Evolutionary conservation across 2,113 vertebrate genomes (phyloP), one percentile per base, ranked within the genome.

Genomic region (Loxodonta africana): DNA sequence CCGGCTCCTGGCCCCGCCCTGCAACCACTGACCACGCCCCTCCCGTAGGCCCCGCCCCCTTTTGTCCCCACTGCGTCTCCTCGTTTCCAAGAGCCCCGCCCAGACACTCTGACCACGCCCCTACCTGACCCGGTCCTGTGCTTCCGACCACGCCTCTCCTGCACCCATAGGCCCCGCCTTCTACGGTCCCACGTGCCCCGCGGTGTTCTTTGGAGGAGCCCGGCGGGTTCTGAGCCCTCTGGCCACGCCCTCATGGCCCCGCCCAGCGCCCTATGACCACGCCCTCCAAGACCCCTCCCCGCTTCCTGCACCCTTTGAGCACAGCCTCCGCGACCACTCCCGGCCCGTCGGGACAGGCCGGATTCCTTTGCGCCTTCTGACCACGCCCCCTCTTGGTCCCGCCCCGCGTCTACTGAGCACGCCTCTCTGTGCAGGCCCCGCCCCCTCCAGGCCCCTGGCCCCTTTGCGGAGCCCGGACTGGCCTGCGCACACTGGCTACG

Each of bases 401-500:
- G 51, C 51, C 51, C 51, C 51, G 51, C 51, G 51, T 5, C 51
- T 53, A 8, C 51, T 53, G 51, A 53, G 7, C 51, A 12, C 51
- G 51, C 51, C 51, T 53, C 51, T 26, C 65, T 26, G 8, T 1
- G 14, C 25, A 18, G 37, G 11, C 37, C n/a, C 44, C 23, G 62
- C 81, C 65, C 46, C 44, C 17, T 78, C 20, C 20, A 6, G 44
- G 1, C 28, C 2, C 25, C 6, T 4, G 77, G 73, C 0, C 21
- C 2, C 41, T 53, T 80, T 26, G 67, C 26, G 20, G 1, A 21
- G 25, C 2, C 17, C 63, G 0, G 37, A 4, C 9, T 0, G 17
- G 90, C 94, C 92, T 62, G 93, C 83, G 94, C 90, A 23, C 12
- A 20, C 25, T 37, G 67, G 78, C 82, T 53, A 74, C 92, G 83